These are phyloP conservation scores for Gracilinanus agilis DNA, from an alignment of 2,113 vertebrate species.

Conservation along the genomic window DNA sequence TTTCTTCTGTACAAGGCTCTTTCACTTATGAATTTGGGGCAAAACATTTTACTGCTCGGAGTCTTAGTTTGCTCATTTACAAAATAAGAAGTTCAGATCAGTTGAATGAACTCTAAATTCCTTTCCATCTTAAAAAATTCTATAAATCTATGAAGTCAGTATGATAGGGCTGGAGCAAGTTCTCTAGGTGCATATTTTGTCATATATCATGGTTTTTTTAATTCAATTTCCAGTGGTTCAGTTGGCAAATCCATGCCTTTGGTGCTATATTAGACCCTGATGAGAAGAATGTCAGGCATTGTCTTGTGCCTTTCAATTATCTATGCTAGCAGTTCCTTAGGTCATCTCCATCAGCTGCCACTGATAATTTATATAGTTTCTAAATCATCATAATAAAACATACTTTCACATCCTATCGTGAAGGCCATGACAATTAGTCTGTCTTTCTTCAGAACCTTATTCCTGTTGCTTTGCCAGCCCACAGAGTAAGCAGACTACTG, in stretches of 20 bases:
- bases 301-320: background rate
- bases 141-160: background rate
- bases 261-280: background rate
- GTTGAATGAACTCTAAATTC: background rate
- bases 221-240: background rate
- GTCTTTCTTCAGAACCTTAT: background rate
- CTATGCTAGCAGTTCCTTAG: background rate
- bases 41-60: background rate
- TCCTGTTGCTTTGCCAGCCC: background rate
- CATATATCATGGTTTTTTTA: background rate
- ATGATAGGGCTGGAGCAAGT: background rate
- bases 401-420: background rate
- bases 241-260: background rate
- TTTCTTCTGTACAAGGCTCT: too few relatives aligned
- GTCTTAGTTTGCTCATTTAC: background rate
- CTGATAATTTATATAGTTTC: background rate
- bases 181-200: background rate
- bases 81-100: background rate
- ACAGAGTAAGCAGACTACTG: background rate
- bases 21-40: background rate
- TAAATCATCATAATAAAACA: background rate
- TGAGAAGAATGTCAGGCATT: background rate
- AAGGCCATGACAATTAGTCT: background rate
- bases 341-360: background rate
- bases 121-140: background rate